phyloP scores from a whole-genome alignment of 2,888 invertebrate species.

The Epsilonema sp. region DNA sequence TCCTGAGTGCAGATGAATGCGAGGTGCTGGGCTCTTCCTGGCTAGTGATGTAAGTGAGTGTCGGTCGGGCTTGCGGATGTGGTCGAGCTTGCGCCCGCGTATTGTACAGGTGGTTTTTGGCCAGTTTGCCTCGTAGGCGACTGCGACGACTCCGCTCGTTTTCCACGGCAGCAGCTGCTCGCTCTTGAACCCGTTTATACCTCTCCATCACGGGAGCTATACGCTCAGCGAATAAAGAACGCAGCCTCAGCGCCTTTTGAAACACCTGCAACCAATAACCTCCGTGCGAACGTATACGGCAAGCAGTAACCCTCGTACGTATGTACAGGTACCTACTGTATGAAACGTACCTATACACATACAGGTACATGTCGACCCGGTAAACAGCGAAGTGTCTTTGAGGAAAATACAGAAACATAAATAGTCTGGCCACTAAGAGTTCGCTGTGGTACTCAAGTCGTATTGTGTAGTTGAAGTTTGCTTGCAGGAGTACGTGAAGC shows the following conservation, averaged over 20 bases:
- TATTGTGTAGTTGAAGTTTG: too few species aligned
- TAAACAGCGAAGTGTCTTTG: too few species aligned
- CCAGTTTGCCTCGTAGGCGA: neutral
- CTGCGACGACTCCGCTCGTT: neutral
- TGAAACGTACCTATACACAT: too few species aligned
- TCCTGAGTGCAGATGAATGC: too few species aligned
- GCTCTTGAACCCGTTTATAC: neutral
- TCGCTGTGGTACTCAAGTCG: too few species aligned
- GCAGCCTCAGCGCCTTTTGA: neutral
- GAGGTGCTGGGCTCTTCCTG: too few species aligned
- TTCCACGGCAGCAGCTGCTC: neutral
- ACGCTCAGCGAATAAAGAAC: neutral
- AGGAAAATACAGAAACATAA: too few species aligned
- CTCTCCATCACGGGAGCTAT: constrained; percentile 1
- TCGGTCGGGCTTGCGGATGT: neutral
- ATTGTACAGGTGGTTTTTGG: neutral
- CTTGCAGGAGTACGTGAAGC: too few species aligned
- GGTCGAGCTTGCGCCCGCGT: neutral
- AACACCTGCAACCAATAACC: neutral
- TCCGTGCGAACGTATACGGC: neutral
- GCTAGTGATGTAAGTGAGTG: neutral
- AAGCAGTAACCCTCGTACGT: neutral
- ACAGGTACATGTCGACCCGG: too few species aligned
- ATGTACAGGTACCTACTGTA: too few species aligned
- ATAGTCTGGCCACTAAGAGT: too few species aligned